phyloP scores from a whole-genome alignment of 1,140 invertebrate species.

The Thaumetopoea pityocampa region DNA sequence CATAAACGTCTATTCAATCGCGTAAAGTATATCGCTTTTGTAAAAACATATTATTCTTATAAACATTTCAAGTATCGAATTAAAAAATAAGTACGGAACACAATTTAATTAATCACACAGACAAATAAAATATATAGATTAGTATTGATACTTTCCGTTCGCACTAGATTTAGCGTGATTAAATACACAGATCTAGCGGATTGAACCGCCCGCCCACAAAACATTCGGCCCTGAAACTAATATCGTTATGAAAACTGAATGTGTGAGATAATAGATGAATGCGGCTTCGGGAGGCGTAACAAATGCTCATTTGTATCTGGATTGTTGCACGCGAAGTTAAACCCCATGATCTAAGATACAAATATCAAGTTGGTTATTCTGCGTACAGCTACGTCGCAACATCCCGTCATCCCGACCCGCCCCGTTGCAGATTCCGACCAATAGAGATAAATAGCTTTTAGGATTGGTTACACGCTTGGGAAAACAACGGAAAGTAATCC shows the following conservation, averaged over 20 bases:
- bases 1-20: no score
- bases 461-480: conserved; percentile 57
- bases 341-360: conserved; percentile 38
- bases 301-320: conserved; percentile 34
- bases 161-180: conserved; percentile 17
- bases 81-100: no score
- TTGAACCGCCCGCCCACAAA: conserved; percentile 40
- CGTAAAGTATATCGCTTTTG: no score
- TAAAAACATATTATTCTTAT: no score
- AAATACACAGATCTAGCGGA: conserved; percentile 22
- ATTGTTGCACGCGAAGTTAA: conserved; percentile 27
- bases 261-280: conserved; percentile 15
- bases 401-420: conserved; percentile 49
- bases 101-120: no score
- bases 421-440: conserved; percentile 33
- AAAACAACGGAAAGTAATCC: conserved; percentile 42
- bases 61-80: no score
- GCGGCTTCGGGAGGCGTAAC: conserved; percentile 46
- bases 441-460: conserved; percentile 24
- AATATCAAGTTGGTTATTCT: conserved; percentile 35
- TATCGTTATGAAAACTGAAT: conserved; percentile 38
- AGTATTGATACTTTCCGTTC: no score
- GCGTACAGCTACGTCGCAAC: conserved; percentile 25
- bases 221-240: conserved; percentile 54
- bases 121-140: no score